phyloP scores from a whole-genome alignment of 2,797 vertebrate species.

The Loris lydekkerianus region DNA sequence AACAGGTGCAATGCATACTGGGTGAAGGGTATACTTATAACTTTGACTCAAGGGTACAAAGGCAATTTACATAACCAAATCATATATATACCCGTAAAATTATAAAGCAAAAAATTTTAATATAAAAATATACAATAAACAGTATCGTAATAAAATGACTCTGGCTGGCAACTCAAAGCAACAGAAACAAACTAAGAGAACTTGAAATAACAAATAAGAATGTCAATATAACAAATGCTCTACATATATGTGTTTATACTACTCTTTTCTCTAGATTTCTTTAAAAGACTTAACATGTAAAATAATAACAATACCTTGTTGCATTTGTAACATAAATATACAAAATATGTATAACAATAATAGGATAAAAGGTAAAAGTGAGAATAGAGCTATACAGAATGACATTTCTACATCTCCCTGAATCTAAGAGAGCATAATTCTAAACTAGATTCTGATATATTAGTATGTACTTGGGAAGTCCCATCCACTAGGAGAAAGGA shows the following conservation, averaged over 20 bases:
- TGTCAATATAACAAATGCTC: neutral
- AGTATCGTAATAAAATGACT: too few relatives aligned
- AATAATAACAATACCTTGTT: neutral
- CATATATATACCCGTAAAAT: too few relatives aligned
- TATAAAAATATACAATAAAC: too few relatives aligned
- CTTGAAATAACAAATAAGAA: neutral
- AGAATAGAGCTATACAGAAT: neutral
- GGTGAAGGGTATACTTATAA: too few relatives aligned
- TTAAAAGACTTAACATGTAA: neutral
- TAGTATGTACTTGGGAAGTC: neutral
- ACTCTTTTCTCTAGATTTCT: neutral
- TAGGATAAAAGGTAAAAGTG: neutral
- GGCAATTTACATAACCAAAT: too few relatives aligned
- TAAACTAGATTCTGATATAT: neutral
- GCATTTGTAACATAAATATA: neutral
- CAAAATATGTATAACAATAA: neutral
- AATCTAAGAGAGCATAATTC: neutral
- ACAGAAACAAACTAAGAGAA: neutral
- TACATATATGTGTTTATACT: neutral
- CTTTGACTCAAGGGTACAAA: too few relatives aligned
- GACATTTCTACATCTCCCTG: neutral
- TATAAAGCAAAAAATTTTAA: too few relatives aligned
- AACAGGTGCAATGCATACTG: too few relatives aligned
- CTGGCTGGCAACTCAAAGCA: neutral
- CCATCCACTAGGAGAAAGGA: neutral